Base-by-base conservation (phyloP, 2,113 vertebrate species). In the Lates calcarifer region DNA sequence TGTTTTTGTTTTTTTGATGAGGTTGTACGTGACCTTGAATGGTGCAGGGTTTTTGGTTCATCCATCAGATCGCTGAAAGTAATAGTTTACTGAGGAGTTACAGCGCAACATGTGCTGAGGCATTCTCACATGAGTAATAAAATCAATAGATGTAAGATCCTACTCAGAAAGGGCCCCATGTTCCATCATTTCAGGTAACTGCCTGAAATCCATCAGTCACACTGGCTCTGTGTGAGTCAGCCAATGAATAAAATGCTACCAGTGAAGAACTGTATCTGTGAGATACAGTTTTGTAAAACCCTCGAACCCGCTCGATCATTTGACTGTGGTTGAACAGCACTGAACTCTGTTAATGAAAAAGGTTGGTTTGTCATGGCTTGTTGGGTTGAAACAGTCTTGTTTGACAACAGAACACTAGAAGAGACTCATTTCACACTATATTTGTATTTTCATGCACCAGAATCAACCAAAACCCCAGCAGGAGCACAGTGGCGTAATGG, bases 371-470 rank as follows among this genome's bases (percentile, higher is more conserved):
- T 58, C 43, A 47, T 11, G 24, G 53, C 15, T 66, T 33, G 45
- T 56, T 81, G 37, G 26, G 24, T 35, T 78, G 33, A 72, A 37
- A 37, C 14, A 1, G 6, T 66, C 24, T 24, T 60, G 31, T 57
- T 33, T 67, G 22, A 51, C 22, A 62, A 18, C 1, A 2, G 22
- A 49, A 5, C 10, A 61, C 18, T 45, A 11, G 18, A 77, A 49
- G 41, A 15, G 20, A 41, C 55, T 43, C 13, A 68, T 77, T 73
- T 81, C 31, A 67, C 17, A 43, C 28, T 7, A 11, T 24, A 29
- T 61, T 39, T 70, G n/a, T 45, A 47, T 81, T 77, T 81, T 62
- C 60, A 77, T 14, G 1, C 24, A 57, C 63, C 33, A 35, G 8
- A 22, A 56, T 55, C 6, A 53, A 64, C 28, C 2, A 43, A 51